phyloP scores from a whole-genome alignment of 2,888 invertebrate genomes.

The Polietes domitor region DNA sequence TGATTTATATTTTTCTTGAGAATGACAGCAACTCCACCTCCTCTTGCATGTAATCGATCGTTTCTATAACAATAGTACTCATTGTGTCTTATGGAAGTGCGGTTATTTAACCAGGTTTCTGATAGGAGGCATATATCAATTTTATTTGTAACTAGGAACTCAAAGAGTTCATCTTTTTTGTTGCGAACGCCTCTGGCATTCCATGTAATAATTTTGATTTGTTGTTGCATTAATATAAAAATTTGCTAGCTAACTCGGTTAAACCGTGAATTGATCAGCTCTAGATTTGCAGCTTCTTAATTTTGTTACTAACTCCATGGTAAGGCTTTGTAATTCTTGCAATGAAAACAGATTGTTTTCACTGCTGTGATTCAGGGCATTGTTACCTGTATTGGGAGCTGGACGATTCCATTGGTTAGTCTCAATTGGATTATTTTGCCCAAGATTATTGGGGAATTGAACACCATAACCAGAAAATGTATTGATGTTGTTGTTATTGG shows the following conservation, averaged over 20 bases:
- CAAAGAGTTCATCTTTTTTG: not conserved
- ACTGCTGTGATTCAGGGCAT: not conserved
- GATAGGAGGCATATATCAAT: not conserved
- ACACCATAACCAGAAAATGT: no score
- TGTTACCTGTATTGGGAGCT: not conserved
- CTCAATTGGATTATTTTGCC: not conserved
- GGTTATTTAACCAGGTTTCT: not conserved
- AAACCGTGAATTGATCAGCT: no score
- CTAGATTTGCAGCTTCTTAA: not conserved
- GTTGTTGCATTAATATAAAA: not conserved
- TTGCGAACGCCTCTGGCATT: not conserved
- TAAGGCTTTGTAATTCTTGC: not conserved
- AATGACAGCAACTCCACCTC: slow-evolving; percentile 2
- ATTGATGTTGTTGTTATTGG: not conserved
- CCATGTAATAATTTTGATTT: not conserved
- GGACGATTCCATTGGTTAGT: not conserved
- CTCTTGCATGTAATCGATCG: not conserved
- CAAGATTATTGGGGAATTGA: not conserved
- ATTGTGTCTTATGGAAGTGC: not conserved
- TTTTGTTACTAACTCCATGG: not conserved
- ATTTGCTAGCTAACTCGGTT: not conserved
- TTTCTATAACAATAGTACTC: not conserved
- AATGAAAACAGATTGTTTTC: not conserved
- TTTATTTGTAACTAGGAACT: not conserved
- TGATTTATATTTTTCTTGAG: not conserved